phyloP scores from a whole-genome alignment of 2,113 vertebrate species.

The Crotalus helleri region DNA sequence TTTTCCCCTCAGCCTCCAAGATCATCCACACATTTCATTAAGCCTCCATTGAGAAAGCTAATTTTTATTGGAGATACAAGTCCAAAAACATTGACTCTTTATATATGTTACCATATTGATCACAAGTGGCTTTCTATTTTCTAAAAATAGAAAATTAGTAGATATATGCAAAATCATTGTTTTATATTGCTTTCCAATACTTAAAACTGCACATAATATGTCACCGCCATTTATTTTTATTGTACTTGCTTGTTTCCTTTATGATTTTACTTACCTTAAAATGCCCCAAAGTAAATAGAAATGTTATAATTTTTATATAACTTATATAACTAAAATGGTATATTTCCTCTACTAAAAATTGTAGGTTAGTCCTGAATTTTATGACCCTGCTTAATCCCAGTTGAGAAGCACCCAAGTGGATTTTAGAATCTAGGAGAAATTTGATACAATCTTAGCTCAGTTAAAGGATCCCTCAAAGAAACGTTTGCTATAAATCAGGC shows the following conservation, averaged over 20 bases:
- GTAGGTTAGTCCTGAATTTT: slow-evolving; percentile 26
- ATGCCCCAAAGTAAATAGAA: background rate
- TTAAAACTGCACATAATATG: background rate
- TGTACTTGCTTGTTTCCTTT: background rate
- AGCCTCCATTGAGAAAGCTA: background rate
- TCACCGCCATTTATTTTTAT: background rate
- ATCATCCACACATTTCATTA: background rate
- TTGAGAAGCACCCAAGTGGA: slow-evolving; percentile 32
- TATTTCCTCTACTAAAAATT: slow-evolving; percentile 6
- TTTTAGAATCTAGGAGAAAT: slow-evolving; percentile 17
- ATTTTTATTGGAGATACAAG: background rate
- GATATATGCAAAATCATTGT: background rate
- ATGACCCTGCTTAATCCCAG: slow-evolving; percentile 12
- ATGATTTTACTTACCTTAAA: slow-evolving; percentile 26
- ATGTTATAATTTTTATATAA: background rate
- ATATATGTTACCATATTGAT: background rate
- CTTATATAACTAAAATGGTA: background rate
- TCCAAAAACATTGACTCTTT: background rate
- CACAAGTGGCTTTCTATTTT: background rate
- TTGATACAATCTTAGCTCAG: background rate
- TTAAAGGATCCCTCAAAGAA: slow-evolving; percentile 3
- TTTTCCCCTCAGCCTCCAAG: background rate
- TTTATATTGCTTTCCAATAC: background rate
- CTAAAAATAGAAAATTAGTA: background rate
- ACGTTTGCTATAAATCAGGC: background rate